Evolutionary conservation across 2,888 invertebrate species (phyloP).

Genomic region (Heliconius erato): DNA sequence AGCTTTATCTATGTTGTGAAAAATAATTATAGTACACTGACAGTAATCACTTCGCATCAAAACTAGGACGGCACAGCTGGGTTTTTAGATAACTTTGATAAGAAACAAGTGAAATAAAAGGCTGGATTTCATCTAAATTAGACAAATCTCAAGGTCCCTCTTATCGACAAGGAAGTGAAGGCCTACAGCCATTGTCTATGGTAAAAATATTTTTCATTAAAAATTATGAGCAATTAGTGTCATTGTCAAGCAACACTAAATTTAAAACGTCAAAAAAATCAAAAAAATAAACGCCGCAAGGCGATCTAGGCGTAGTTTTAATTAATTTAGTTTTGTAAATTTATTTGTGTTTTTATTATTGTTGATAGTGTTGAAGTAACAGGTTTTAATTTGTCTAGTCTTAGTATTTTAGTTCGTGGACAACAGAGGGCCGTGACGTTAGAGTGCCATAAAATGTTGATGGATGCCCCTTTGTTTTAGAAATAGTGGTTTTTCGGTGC

Average conservation of each 20-base stretch:
- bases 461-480: constrained; percentile 79
- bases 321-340: constrained; percentile 77
- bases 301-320: constrained; percentile 66
- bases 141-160: constrained; percentile 10
- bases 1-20: constrained; percentile 12
- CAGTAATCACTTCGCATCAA: neutral
- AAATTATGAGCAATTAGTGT: constrained; percentile 81
- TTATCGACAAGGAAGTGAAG: constrained; percentile 32
- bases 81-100: neutral
- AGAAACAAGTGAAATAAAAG: neutral
- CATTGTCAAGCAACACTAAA: constrained; percentile 81
- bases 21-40: constrained; percentile 16
- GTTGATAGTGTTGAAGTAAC: constrained; percentile 65
- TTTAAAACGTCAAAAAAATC: constrained; percentile 82
- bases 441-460: constrained; percentile 79
- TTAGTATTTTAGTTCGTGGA: constrained; percentile 67
- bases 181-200: constrained; percentile 55
- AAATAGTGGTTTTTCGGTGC: constrained; percentile 63
- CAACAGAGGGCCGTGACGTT: constrained; percentile 70
- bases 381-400: constrained; percentile 80
- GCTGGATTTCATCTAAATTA: neutral
- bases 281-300: constrained; percentile 69
- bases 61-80: too few relatives aligned
- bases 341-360: constrained; percentile 77
- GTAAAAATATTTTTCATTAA: constrained; percentile 62